Conservation (phyloP, 2,888 invertebrate genomes). For the Morinoia aosen region DNA sequence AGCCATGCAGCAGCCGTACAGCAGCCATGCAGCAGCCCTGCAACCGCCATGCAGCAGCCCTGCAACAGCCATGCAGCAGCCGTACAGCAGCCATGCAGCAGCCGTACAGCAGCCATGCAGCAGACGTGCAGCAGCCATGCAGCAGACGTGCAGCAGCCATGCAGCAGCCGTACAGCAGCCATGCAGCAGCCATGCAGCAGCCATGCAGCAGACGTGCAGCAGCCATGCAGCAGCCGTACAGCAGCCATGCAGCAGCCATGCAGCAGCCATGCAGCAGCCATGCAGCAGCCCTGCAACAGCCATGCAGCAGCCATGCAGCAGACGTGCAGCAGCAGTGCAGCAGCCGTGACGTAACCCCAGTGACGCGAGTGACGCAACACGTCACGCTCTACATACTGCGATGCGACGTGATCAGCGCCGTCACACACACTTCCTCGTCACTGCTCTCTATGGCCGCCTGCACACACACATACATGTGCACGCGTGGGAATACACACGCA, state of each 20-base stretch:
- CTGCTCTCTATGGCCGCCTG: not conserved
- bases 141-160: not conserved
- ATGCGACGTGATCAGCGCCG: not conserved
- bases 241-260: not conserved
- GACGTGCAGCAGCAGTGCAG: not conserved
- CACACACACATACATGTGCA: not conserved
- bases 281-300: not conserved
- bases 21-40: not conserved
- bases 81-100: not conserved
- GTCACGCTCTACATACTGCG: not conserved
- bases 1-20: not conserved
- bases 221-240: not conserved
- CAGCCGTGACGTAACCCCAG: not conserved
- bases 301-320: too few species aligned
- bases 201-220: not conserved
- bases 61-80: not conserved
- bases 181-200: not conserved
- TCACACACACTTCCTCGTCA: slow-evolving; percentile 9
- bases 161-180: not conserved
- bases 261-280: not conserved
- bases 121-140: not conserved
- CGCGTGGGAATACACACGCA: too few species aligned
- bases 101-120: not conserved
- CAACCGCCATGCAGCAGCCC: too few species aligned
- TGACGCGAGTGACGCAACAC: not conserved